Percentiles rank a stretch among this genome's conserved stretches.
phyloP scores from a whole-genome alignment of 2,888 invertebrate genomes.

The Cryptosula pallasiana region DNA sequence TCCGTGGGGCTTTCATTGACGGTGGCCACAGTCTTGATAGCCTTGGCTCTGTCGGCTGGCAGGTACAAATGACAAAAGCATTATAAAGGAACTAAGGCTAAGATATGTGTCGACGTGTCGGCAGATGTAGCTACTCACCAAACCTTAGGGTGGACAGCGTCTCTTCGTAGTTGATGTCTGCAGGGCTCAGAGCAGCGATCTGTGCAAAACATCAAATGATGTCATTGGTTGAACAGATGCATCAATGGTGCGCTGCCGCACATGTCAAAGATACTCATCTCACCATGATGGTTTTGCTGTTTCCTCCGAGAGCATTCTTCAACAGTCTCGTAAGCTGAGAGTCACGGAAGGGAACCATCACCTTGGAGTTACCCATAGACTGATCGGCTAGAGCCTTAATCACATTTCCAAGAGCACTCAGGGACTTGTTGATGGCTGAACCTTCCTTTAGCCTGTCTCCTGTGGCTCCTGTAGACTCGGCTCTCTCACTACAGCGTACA shows the following conservation, averaged over 20 bases:
- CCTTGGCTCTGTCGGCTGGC: slow-evolving; percentile 50
- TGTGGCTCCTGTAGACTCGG: slow-evolving; percentile 47
- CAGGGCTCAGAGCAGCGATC: slow-evolving; percentile 48
- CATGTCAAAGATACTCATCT: slow-evolving; percentile 3
- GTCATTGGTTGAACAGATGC: too few relatives aligned
- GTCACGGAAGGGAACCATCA: slow-evolving; percentile 46
- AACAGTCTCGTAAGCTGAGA: slow-evolving; percentile 47
- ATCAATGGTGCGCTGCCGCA: not conserved
- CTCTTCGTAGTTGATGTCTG: slow-evolving; percentile 48
- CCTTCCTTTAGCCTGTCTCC: slow-evolving; percentile 51
- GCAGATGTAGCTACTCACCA: slow-evolving; percentile 36
- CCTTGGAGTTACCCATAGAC: slow-evolving; percentile 46
- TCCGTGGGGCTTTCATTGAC: slow-evolving; percentile 49
- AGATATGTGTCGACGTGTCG: not conserved
- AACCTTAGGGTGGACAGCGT: slow-evolving; percentile 45
- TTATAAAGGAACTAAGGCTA: not conserved
- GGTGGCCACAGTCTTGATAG: slow-evolving; percentile 47
- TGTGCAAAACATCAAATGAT: slow-evolving; percentile 30
- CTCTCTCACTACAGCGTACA: slow-evolving; percentile 42
- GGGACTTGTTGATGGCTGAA: slow-evolving; percentile 47
- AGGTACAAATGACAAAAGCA: too few relatives aligned
- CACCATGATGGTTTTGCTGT: slow-evolving; percentile 52
- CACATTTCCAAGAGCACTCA: slow-evolving; percentile 49
- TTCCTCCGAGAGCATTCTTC: slow-evolving; percentile 51
- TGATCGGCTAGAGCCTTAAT: slow-evolving; percentile 54